Conservation (phyloP, 2,113 vertebrate genomes). For the Azemiops feae region DNA sequence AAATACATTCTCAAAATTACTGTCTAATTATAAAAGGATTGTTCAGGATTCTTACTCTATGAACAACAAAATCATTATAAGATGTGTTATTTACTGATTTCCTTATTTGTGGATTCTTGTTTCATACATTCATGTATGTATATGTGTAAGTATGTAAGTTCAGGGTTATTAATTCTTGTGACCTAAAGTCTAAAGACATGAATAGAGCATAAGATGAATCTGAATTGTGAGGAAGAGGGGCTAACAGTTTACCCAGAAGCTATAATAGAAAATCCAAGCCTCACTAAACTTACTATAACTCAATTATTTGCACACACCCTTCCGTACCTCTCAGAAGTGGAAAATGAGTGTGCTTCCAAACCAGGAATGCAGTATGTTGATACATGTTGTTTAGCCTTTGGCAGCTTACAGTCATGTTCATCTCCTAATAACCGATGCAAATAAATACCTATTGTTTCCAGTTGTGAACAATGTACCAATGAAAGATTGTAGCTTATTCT, state of each 20-base stretch:
- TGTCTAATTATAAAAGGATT: neutral
- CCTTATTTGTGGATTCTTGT: neutral
- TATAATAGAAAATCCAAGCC: neutral
- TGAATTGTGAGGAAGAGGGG: neutral
- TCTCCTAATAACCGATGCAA: neutral
- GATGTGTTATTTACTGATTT: neutral
- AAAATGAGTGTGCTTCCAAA: neutral
- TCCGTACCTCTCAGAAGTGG: neutral
- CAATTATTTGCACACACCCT: neutral
- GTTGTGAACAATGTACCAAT: neutral
- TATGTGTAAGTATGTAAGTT: neutral
- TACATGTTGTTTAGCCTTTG: neutral
- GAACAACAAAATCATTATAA: neutral
- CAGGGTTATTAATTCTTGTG: neutral
- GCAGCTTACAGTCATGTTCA: neutral
- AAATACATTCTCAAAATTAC: constrained; percentile 49
- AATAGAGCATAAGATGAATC: neutral
- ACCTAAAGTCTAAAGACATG: neutral
- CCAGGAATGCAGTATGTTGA: neutral
- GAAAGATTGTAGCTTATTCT: neutral
- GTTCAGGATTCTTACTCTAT: neutral
- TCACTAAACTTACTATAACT: neutral
- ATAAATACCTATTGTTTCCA: neutral
- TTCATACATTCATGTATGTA: neutral
- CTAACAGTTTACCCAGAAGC: neutral